Base-by-base conservation (phyloP, 2,113 vertebrate genomes). In the Bufo bufo region DNA sequence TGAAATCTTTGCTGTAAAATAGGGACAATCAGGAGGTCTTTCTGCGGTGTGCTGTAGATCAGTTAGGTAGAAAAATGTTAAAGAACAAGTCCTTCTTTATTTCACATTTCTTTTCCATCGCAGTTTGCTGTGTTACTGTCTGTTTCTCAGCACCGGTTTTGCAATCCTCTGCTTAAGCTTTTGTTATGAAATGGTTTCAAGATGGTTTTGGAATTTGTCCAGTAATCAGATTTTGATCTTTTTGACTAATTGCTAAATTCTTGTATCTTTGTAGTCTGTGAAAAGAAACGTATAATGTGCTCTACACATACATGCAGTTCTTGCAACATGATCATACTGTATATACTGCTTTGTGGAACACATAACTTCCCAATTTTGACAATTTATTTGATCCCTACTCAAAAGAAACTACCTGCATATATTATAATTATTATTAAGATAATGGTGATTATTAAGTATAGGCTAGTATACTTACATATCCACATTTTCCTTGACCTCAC, bases 281-380 rank as follows among this genome's bases (percentile, higher is more conserved):
- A 72, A 56, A 74, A 85, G 69, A 85, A 85, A 63, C 23, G 50
- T 47, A 74, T 23, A 85, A 69, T 20, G 16, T 23, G n/a, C 50
- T 84, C 61, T 85, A 58, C 14, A 45, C n/a, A 72, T 71, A 69
- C 13, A 17, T 74, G 69, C 23, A 23, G 19, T n/a, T 43, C 43
- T 58, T 72, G n/a, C 65, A 69, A 33, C 50, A 71, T 54, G 7
- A 52, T 66, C 6, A n/a, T 33, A 33, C 33, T 33, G 33, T 33
- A 33, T 19, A 65, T 61, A 61, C n/a, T 19, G 17, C 58, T 82
- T 81, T 58, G 78, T 59, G 23, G 61, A 81, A 81, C 16, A 78
- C 8, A 17, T 12, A 61, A 45, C 56, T 82, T 63, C 56, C 63
- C 58, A 61, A 43, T 33, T 59, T 6, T 80, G 1, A 23, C 20